Conservation (phyloP, 2,797 vertebrate genomes). For the Danio choprae region DNA sequence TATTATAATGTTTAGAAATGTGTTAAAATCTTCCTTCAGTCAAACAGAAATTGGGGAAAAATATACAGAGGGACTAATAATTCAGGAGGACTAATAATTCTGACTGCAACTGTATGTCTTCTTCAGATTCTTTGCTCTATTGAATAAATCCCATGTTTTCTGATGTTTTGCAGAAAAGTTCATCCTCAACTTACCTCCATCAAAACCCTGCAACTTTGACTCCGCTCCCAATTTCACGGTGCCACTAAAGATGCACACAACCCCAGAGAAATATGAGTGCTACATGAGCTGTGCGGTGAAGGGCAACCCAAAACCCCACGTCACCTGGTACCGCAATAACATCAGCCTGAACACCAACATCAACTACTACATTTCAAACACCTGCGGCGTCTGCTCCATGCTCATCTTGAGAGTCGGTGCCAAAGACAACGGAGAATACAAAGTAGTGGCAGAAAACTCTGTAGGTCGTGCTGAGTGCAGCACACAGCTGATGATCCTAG, state of each 20-base stretch:
- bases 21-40: too few relatives aligned
- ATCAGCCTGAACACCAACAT: constrained; percentile 81
- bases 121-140: not conserved
- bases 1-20: too few relatives aligned
- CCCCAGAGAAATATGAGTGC: constrained; percentile 83
- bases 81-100: too few relatives aligned
- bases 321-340: constrained; percentile 87
- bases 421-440: constrained; percentile 83
- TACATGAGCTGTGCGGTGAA: constrained; percentile 89
- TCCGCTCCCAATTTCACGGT: constrained; percentile 81
- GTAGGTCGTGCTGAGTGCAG: constrained; percentile 79
- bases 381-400: constrained; percentile 89
- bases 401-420: constrained; percentile 79
- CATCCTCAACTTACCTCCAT: constrained; percentile 58
- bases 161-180: constrained; percentile 61
- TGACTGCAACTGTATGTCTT: not conserved
- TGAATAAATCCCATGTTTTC: not conserved
- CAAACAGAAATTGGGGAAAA: too few relatives aligned
- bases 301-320: constrained; percentile 79
- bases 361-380: constrained; percentile 82
- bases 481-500: constrained; percentile 82
- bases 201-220: constrained; percentile 73
- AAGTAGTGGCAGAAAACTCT: constrained; percentile 79
- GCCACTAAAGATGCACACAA: constrained; percentile 79
- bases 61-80: too few relatives aligned